These are phyloP conservation scores for Apogon hyalosoma DNA, from an alignment of 2,797 vertebrate species.

Conservation along the genomic window DNA sequence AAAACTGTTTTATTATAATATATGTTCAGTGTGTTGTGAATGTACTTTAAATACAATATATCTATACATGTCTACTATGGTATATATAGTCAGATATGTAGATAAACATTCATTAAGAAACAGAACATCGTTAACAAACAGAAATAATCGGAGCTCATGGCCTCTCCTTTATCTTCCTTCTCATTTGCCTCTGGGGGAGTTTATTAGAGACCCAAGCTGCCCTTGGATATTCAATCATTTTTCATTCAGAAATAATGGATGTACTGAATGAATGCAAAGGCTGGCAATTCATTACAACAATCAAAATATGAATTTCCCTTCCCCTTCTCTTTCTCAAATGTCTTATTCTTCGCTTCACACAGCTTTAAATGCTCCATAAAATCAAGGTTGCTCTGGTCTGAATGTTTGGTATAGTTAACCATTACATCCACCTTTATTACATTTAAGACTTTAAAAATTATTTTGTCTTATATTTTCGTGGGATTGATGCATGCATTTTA, in stretches of 20 bases:
- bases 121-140: constrained; percentile 57
- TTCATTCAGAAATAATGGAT: constrained; percentile 67
- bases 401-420: constrained; percentile 1
- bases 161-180: constrained; percentile 63
- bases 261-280: constrained; percentile 74
- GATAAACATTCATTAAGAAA: constrained; percentile 14
- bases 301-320: constrained; percentile 51
- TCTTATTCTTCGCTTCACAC: constrained; percentile 15
- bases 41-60: too few relatives aligned
- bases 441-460: too few relatives aligned
- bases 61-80: too few relatives aligned
- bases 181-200: constrained; percentile 61
- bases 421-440: neutral
- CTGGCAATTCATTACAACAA: constrained; percentile 76
- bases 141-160: constrained; percentile 63
- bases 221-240: constrained; percentile 76
- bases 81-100: neutral
- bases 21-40: neutral
- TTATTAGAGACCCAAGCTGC: constrained; percentile 71
- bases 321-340: constrained; percentile 19
- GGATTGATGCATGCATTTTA: constrained; percentile 4
- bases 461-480: neutral
- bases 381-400: constrained; percentile 5
- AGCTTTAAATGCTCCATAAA: constrained; percentile 28
- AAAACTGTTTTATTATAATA: constrained; percentile 33